Evolutionary conservation across 2,797 vertebrate species (phyloP).

Genomic region (Anguilla pacifica): DNA sequence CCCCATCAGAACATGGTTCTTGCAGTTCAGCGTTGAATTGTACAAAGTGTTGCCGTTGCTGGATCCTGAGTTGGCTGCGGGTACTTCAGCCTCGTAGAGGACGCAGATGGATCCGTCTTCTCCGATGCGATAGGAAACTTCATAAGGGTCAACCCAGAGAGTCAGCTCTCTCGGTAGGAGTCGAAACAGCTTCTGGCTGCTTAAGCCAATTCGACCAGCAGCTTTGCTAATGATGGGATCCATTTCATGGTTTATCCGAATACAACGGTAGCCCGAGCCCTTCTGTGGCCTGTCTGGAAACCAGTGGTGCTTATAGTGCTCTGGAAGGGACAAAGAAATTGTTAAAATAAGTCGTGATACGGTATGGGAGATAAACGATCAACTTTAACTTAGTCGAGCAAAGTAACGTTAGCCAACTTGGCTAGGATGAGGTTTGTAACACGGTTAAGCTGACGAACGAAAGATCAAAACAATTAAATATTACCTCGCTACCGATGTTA

Average conservation of each 20-base stretch:
- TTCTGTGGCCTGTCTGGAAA: slow-evolving; percentile 82
- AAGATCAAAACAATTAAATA: no score
- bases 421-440: no score
- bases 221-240: slow-evolving; percentile 80
- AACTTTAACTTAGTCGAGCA: neutral
- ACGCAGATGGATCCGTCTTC: slow-evolving; percentile 86
- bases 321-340: slow-evolving; percentile 50
- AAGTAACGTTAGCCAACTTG: neutral
- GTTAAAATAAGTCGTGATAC: neutral
- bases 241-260: slow-evolving; percentile 84
- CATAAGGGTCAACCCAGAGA: slow-evolving; percentile 84
- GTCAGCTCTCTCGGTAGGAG: slow-evolving; percentile 82
- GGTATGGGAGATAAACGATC: neutral
- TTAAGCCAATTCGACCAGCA: slow-evolving; percentile 74
- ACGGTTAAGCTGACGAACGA: no score
- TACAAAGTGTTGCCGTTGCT: slow-evolving; percentile 42
- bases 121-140: slow-evolving; percentile 84
- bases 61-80: slow-evolving; percentile 10
- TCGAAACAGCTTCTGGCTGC: slow-evolving; percentile 68
- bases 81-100: slow-evolving; percentile 69
- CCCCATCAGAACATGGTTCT: slow-evolving; percentile 73
- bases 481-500: no score
- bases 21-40: slow-evolving; percentile 72
- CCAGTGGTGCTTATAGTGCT: slow-evolving; percentile 84
- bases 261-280: slow-evolving; percentile 85